Percentiles rank a stretch among this genome's conserved stretches.
Evolutionary conservation across 1,140 invertebrate species (phyloP).

Genomic region (Portunus trituberculatus): DNA sequence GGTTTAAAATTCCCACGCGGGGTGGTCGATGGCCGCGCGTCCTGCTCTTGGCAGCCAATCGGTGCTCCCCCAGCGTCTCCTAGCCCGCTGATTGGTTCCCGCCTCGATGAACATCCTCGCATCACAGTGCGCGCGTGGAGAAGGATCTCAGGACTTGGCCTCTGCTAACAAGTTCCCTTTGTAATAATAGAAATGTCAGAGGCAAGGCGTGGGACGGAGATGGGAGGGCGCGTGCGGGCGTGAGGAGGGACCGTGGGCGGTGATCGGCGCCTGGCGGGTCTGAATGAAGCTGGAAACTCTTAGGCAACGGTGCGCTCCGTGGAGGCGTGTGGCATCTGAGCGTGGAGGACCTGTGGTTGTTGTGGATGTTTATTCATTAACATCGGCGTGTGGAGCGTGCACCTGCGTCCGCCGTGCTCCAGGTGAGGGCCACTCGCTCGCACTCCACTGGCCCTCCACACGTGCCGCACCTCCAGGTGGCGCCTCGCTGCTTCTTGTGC

Average conservation of each 20-base stretch:
- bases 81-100: constrained; percentile 28
- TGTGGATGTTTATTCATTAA: constrained; percentile 70
- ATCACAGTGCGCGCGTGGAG: constrained; percentile 41
- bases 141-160: neutral
- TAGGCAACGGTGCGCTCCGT: neutral
- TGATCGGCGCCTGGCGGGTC: neutral
- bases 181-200: neutral
- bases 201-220: neutral
- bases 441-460: constrained; percentile 25
- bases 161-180: neutral
- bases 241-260: neutral
- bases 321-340: constrained; percentile 42
- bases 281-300: constrained; percentile 24
- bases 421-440: neutral
- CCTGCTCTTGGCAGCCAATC: constrained; percentile 28
- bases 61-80: constrained; percentile 5
- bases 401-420: constrained; percentile 47
- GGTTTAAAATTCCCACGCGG: constrained; percentile 63
- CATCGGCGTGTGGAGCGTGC: constrained; percentile 56
- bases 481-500: neutral
- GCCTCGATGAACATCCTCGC: constrained; percentile 49
- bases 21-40: constrained; percentile 63
- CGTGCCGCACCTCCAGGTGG: neutral
- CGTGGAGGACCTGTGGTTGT: constrained; percentile 68
- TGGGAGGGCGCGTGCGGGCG: neutral